phyloP scores from a whole-genome alignment of 2,113 vertebrate genomes.

The Aspidoscelis tigris region DNA sequence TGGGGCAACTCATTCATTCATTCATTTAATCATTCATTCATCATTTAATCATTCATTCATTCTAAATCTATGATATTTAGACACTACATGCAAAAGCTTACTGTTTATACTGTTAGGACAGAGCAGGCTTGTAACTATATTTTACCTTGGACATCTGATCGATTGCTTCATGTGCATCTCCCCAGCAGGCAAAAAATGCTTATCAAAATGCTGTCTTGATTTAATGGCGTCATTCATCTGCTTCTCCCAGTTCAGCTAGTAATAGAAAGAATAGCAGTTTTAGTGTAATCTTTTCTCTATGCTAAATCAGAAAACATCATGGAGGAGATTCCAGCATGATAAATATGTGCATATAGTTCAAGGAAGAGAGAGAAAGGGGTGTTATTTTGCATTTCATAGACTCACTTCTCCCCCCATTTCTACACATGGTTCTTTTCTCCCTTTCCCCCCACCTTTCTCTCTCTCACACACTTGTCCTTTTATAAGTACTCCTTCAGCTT shows the following conservation, averaged over 20 bases:
- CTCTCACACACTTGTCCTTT: neutral
- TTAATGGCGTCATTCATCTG: slow-evolving; percentile 33
- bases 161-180: slow-evolving; percentile 35
- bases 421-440: neutral
- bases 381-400: neutral
- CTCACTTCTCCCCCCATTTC: neutral
- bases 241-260: slow-evolving; percentile 51
- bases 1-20: neutral
- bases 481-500: neutral
- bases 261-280: slow-evolving; percentile 50
- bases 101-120: slow-evolving; percentile 52
- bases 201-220: slow-evolving; percentile 40
- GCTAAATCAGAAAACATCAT: neutral
- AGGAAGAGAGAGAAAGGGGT: neutral
- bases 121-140: slow-evolving; percentile 28
- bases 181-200: slow-evolving; percentile 13
- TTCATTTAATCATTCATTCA: too few relatives aligned
- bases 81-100: slow-evolving; percentile 27
- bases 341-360: too few relatives aligned
- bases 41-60: too few relatives aligned
- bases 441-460: too few relatives aligned
- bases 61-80: too few relatives aligned
- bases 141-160: slow-evolving; percentile 51
- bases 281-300: neutral
- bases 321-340: neutral